Evolutionary conservation across 2,797 vertebrate genomes (phyloP).

Genomic region (Xiphophorus birchmanni): DNA sequence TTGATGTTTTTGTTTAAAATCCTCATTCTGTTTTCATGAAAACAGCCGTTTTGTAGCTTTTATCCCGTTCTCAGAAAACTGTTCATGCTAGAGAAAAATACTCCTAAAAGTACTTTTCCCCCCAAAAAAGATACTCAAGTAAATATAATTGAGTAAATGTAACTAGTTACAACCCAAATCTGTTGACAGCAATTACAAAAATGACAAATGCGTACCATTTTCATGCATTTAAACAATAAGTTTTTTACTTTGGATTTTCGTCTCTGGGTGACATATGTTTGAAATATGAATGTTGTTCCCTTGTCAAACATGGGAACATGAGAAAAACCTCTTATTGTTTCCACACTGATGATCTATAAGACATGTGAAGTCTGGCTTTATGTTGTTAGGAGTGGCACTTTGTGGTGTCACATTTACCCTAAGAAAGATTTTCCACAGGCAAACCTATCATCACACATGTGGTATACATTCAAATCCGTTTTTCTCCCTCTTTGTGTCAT

Average conservation of each 20-base stretch:
- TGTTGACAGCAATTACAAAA: not conserved
- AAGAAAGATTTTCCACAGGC: slow-evolving; percentile 18
- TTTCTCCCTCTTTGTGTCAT: slow-evolving; percentile 20
- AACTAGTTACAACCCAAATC: too few species aligned
- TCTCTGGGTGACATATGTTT: slow-evolving; percentile 46
- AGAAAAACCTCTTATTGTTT: slow-evolving; percentile 38
- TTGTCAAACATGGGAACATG: slow-evolving; percentile 40
- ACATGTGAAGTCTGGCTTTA: slow-evolving; percentile 40
- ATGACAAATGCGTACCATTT: not conserved
- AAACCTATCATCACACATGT: slow-evolving; percentile 48
- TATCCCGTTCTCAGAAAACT: slow-evolving; percentile 6
- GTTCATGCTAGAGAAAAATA: not conserved
- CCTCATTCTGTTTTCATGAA: not conserved
- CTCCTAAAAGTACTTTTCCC: too few species aligned
- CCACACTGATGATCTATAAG: slow-evolving; percentile 33
- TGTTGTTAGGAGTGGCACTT: slow-evolving; percentile 23
- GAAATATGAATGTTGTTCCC: slow-evolving; percentile 22
- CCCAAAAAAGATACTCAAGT: too few species aligned
- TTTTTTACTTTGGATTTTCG: not conserved
- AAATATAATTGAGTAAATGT: too few species aligned
- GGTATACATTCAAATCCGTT: slow-evolving; percentile 42
- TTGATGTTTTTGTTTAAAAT: not conserved
- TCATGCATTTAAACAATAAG: not conserved
- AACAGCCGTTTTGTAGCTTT: slow-evolving; percentile 14
- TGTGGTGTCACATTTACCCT: slow-evolving; percentile 47